Conservation (phyloP, 2,888 invertebrate genomes). For the Xestia ashworthii region DNA sequence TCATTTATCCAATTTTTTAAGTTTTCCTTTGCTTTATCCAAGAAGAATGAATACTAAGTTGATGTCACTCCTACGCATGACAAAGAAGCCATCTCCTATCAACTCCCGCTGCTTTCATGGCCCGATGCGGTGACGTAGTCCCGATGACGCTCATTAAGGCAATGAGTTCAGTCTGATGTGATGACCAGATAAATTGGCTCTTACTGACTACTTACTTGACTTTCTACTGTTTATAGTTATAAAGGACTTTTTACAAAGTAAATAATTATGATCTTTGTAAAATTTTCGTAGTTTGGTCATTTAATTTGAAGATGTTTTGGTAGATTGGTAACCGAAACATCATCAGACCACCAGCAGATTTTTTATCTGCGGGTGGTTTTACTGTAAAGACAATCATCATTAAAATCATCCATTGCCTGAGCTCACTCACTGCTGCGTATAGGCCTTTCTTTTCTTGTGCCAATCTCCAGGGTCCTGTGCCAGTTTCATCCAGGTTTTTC, state of each 20-base stretch:
- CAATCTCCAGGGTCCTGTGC: too few species aligned
- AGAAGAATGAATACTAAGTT: background rate
- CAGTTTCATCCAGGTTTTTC: too few species aligned
- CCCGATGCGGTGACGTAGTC: constrained; percentile 11
- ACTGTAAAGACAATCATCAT: background rate
- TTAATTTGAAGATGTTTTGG: background rate
- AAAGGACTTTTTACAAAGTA: constrained; percentile 7
- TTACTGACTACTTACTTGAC: too few species aligned
- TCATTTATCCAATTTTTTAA: too few species aligned
- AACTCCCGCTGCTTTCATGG: constrained; percentile 16
- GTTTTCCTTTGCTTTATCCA: too few species aligned
- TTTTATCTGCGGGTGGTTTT: background rate
- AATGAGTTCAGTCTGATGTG: constrained; percentile 65
- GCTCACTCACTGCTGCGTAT: too few species aligned
- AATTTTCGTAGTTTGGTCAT: background rate
- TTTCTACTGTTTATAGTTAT: constrained; percentile 40
- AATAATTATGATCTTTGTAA: constrained; percentile 17
- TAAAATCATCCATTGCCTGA: too few species aligned
- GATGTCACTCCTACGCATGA: background rate
- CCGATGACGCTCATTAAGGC: constrained; percentile 62
- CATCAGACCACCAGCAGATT: too few species aligned
- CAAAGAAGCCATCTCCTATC: background rate
- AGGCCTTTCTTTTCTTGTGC: too few species aligned
- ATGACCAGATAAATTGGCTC: constrained; percentile 61
- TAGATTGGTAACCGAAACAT: too few species aligned